These are phyloP conservation scores for Resseliella maxima DNA, from an alignment of 2,888 invertebrate species.

Conservation along the genomic window DNA sequence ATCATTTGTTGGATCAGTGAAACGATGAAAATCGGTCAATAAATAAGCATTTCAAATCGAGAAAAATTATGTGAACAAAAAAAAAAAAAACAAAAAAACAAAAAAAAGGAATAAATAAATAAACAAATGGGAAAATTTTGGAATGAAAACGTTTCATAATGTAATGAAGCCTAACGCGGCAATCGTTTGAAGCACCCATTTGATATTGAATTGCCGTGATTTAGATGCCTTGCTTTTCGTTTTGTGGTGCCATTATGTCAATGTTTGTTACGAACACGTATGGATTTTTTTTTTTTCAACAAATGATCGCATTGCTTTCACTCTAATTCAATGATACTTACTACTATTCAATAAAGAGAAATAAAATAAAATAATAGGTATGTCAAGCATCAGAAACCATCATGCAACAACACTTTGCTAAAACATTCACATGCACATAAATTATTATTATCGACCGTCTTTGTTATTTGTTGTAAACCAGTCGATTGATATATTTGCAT, in stretches of 20 bases:
- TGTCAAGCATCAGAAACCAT: constrained; percentile 47
- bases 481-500: constrained; percentile 1
- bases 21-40: no score
- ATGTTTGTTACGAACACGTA: background rate
- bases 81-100: constrained; percentile 10
- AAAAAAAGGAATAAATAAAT: background rate
- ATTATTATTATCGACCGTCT: background rate
- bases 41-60: no score
- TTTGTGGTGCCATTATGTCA: background rate
- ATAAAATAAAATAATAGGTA: constrained; percentile 10
- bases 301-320: background rate
- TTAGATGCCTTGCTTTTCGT: background rate
- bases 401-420: background rate
- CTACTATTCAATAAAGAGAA: background rate
- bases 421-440: constrained; percentile 7
- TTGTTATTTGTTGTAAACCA: background rate
- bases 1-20: no score
- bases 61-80: background rate
- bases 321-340: background rate
- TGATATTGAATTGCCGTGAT: background rate
- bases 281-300: background rate
- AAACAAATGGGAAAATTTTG: background rate
- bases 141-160: background rate
- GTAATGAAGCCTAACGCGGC: constrained; percentile 51
- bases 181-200: background rate